Evolutionary conservation across 1,140 invertebrate genomes (phyloP).

Genomic region (Scaptomyza hsui): DNA sequence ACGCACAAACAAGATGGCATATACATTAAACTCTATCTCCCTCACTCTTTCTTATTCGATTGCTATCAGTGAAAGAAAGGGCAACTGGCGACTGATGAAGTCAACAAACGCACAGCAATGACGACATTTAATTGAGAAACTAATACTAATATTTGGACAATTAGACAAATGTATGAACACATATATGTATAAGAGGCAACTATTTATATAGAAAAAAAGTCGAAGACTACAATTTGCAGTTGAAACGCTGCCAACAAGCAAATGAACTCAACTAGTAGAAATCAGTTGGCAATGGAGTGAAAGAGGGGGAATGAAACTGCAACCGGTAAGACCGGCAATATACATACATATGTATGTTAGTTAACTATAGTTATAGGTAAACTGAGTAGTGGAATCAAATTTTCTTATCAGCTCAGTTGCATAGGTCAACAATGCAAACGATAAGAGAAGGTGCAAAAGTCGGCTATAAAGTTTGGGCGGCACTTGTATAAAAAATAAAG

Average conservation of each 20-base stretch:
- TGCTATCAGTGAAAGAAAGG: conserved; percentile 3
- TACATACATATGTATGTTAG: too few species aligned
- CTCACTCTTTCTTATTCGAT: not conserved
- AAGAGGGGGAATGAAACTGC: not conserved
- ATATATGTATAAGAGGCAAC: conserved; percentile 44
- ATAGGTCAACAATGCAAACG: conserved; percentile 61
- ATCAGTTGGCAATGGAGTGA: not conserved
- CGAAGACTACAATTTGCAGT: conserved; percentile 61
- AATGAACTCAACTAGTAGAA: conserved; percentile 27
- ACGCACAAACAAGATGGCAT: not conserved
- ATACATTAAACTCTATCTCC: not conserved
- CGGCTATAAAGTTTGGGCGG: conserved; percentile 29
- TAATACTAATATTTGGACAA: conserved; percentile 18
- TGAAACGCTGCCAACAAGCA: conserved; percentile 61
- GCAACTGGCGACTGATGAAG: conserved; percentile 11
- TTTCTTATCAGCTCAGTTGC: conserved; percentile 54
- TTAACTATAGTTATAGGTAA: conserved; percentile 43
- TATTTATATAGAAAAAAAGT: conserved; percentile 67
- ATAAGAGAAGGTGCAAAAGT: conserved; percentile 11
- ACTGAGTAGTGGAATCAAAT: conserved; percentile 8
- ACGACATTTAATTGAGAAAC: conserved; percentile 50
- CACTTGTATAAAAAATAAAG: conserved; percentile 30
- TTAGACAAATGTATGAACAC: not conserved
- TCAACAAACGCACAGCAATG: conserved; percentile 60
- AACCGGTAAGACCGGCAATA: conserved; percentile 57